A percentile compares a stretch with the other conserved stretches of the same genome.
Conservation (phyloP, 2,888 invertebrate species). For the Rhabditoides inermis region DNA sequence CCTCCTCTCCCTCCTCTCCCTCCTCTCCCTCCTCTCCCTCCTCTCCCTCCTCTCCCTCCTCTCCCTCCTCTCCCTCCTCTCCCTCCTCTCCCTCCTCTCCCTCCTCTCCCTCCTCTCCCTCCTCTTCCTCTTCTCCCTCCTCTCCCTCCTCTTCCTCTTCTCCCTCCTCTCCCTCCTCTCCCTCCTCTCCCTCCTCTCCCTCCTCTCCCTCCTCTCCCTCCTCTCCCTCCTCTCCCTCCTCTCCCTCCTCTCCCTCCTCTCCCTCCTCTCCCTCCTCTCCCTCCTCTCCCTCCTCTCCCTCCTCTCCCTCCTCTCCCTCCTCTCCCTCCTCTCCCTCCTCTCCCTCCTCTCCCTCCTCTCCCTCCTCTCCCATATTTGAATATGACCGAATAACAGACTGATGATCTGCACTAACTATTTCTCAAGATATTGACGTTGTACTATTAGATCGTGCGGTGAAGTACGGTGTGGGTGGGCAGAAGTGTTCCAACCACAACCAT, state of each 20-base stretch:
- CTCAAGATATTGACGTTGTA: too few species aligned
- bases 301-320: constrained; percentile 1
- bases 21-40: neutral
- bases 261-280: neutral
- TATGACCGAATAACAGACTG: too few species aligned
- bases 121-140: neutral
- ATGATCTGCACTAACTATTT: too few species aligned
- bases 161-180: neutral
- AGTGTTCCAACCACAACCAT: too few species aligned
- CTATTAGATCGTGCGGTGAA: too few species aligned
- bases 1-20: neutral
- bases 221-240: constrained; percentile 1
- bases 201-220: neutral
- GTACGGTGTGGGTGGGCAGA: too few species aligned
- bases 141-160: neutral
- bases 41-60: neutral
- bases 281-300: neutral
- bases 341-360: neutral
- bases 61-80: neutral
- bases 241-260: neutral
- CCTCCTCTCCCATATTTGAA: neutral
- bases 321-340: neutral
- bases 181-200: neutral
- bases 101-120: neutral
- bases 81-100: neutral